phyloP scores from a whole-genome alignment of 1,140 invertebrate genomes.

The Heliconius hewitsoni region DNA sequence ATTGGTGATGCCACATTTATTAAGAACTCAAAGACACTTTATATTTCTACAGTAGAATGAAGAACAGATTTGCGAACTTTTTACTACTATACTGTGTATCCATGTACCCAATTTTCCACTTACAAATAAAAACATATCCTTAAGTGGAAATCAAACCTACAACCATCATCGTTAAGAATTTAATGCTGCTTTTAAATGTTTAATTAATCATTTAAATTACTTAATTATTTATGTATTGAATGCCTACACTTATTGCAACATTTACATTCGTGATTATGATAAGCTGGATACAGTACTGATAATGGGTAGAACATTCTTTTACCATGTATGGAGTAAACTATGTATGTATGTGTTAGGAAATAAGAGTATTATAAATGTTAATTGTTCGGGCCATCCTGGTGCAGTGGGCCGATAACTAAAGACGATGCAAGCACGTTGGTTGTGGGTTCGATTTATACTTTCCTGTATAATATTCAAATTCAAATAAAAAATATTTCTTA shows the following conservation, averaged over 20 bases:
- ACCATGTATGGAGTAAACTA: background rate
- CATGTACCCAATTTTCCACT: too few relatives aligned
- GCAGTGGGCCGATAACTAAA: background rate
- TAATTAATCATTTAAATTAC: background rate
- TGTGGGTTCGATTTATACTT: background rate
- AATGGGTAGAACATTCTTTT: background rate
- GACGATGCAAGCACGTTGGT: background rate
- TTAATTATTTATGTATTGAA: background rate
- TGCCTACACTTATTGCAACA: background rate
- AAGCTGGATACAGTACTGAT: constrained; percentile 1
- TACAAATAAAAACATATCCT: too few relatives aligned
- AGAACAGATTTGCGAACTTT: too few relatives aligned
- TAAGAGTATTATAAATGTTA: background rate
- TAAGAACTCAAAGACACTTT: too few relatives aligned
- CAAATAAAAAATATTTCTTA: too few relatives aligned
- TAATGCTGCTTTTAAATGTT: background rate
- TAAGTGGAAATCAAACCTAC: too few relatives aligned
- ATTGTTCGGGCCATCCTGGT: background rate
- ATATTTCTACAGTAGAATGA: too few relatives aligned
- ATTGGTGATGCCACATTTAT: too few relatives aligned
- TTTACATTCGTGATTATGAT: background rate
- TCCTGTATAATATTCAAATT: background rate
- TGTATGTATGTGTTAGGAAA: background rate
- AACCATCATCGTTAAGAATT: too few relatives aligned
- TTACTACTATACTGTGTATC: too few relatives aligned